A percentile compares a stretch with the other conserved stretches of the same genome.
These are phyloP conservation scores for Ips typographus DNA, from an alignment of 1,140 invertebrate species.

Conservation along the genomic window DNA sequence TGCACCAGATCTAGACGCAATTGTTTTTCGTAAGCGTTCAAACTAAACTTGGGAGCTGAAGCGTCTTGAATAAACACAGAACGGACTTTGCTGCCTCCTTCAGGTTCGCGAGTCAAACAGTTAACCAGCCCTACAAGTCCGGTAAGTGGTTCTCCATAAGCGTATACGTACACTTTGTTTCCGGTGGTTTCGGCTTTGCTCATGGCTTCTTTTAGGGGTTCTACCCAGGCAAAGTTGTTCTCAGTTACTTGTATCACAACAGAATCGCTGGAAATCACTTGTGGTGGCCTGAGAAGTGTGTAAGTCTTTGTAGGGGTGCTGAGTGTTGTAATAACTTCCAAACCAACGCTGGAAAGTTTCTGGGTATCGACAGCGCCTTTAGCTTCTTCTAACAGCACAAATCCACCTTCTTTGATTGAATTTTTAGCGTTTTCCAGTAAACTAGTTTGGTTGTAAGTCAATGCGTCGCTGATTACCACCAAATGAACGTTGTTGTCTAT, in stretches of 20 bases:
- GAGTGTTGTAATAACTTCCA: conserved; percentile 60
- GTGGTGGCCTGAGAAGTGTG: conserved; percentile 60
- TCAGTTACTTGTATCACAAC: conserved; percentile 64
- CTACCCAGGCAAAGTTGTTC: conserved; percentile 79
- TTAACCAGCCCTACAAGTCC: conserved; percentile 87
- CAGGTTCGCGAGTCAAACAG: conserved; percentile 83
- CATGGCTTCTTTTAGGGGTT: conserved; percentile 71
- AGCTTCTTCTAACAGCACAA: conserved; percentile 76
- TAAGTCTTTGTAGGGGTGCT: conserved; percentile 60
- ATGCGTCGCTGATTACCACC: conserved; percentile 62
- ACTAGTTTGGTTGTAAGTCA: conserved; percentile 56
- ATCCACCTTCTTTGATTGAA: conserved; percentile 71
- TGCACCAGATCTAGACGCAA: conserved; percentile 76
- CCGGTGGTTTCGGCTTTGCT: conserved; percentile 59
- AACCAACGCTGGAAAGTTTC: conserved; percentile 50
- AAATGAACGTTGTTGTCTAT: conserved; percentile 69
- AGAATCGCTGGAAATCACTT: conserved; percentile 51
- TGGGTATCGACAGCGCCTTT: conserved; percentile 56
- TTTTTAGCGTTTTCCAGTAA: conserved; percentile 60
- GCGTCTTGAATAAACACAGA: conserved; percentile 69
- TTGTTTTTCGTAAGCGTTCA: conserved; percentile 64
- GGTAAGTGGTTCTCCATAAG: conserved; percentile 64
- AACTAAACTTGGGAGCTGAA: conserved; percentile 62
- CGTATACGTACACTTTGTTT: conserved; percentile 70
- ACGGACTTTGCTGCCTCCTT: conserved; percentile 71